Evolutionary conservation across 2,888 invertebrate species (phyloP), one percentile per base, ranked within the genome.

Genomic region (Drosophila greeni): DNA sequence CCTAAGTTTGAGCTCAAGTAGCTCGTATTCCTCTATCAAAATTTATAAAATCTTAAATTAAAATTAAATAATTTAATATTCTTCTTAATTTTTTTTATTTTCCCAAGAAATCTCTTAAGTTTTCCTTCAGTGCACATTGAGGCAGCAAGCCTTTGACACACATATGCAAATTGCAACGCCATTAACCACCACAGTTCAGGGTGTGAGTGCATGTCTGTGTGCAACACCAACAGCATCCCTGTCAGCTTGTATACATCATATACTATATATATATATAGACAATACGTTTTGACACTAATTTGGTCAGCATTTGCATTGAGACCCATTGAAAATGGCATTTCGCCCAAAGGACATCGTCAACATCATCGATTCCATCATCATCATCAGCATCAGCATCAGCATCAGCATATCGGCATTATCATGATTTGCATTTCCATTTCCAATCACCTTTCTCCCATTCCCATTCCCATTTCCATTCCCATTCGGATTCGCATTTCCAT

Each of bases 211-310:
- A n/a, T 43, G 29, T 37, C 43, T 36, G 24, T 49, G 36, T 51
- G 18, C 43, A 47, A 47, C n/a, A n/a, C n/a, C 47, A 29, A 14
- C 43, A 51, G 53, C 51, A 29, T 47, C 24, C 4, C 5, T 37
- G 11, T 26, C 3, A 26, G 26, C 26, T 26, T 45, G 14, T n/a
- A 4, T 9, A n/a, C 23, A n/a, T 14, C n/a, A 39, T 20, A 18
- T 23, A 14, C n/a, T 23, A 65, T 66, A 67, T 59, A 31, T 20
- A 62, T 66, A 66, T 57, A 1, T 29, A 82, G 81, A 83, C 83
- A 83, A 81, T 79, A 83, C 69, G 67, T 77, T 83, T 69, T 78
- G 84, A 79, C 78, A 83, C 82, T 79, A 79, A 79, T 79, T 79
- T 78, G 69, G 84, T 69, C 54, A 69, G 69, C 68, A 75, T 78